These are phyloP conservation scores for Seira sanloemensis DNA, from an alignment of 2,888 invertebrate genomes.

Conservation along the genomic window DNA sequence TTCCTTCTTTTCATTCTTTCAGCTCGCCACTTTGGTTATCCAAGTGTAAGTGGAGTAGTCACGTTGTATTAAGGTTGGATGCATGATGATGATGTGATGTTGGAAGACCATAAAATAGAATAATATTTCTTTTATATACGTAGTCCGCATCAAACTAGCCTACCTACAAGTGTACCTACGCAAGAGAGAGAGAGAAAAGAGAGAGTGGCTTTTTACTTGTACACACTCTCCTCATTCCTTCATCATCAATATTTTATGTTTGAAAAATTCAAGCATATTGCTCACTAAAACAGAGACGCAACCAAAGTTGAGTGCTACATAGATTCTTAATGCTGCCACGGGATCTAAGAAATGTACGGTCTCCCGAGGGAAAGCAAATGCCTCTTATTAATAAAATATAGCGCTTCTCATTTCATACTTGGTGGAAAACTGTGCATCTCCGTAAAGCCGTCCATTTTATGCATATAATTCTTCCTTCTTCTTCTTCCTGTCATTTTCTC, in stretches of 20 bases:
- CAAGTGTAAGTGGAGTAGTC: constrained; percentile 28
- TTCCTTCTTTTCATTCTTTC: constrained; percentile 7
- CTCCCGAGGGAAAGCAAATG: not conserved
- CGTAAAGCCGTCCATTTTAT: too few species aligned
- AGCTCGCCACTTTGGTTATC: not conserved
- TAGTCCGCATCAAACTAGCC: too few species aligned
- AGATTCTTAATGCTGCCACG: not conserved
- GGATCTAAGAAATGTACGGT: not conserved
- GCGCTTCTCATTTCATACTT: not conserved
- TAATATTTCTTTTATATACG: too few species aligned
- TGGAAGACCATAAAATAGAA: not conserved
- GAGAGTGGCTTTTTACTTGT: not conserved
- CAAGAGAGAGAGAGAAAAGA: not conserved
- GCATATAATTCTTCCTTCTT: not conserved
- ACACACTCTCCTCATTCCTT: not conserved
- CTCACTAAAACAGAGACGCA: constrained; percentile 29
- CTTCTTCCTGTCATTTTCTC: not conserved
- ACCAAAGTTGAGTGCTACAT: constrained; percentile 17
- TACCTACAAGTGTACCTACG: not conserved
- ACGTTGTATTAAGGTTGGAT: constrained; percentile 1
- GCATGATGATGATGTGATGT: constrained; percentile 10
- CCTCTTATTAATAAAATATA: not conserved
- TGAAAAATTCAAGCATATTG: constrained; percentile 48
- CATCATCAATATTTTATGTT: constrained; percentile 51
- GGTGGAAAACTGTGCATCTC: not conserved